These are phyloP conservation scores for Spisula subtruncata DNA, from an alignment of 2,888 invertebrate species.

Conservation along the genomic window DNA sequence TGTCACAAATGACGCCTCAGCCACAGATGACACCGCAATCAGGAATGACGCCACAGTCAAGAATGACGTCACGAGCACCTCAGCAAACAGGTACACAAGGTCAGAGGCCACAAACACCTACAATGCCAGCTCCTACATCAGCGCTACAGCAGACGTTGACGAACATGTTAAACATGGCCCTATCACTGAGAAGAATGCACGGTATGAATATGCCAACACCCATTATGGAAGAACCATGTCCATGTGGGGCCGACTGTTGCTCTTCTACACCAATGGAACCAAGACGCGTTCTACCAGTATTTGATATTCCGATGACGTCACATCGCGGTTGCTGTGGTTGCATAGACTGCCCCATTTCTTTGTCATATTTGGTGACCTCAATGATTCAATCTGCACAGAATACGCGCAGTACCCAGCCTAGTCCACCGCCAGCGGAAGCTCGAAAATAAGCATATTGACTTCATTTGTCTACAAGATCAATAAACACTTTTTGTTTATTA, in stretches of 20 bases:
- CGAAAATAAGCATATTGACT: not conserved
- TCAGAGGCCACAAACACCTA: not conserved
- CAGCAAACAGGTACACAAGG: not conserved
- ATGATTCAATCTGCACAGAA: slow-evolving; percentile 52
- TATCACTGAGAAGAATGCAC: slow-evolving; percentile 49
- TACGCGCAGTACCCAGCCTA: not conserved
- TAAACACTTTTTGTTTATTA: not conserved
- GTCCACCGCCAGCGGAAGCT: not conserved
- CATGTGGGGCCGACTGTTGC: slow-evolving; percentile 70
- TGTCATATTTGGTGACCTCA: slow-evolving; percentile 49
- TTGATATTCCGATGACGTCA: slow-evolving; percentile 62
- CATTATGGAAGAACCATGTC: slow-evolving; percentile 67
- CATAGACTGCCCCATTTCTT: slow-evolving; percentile 64
- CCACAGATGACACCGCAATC: not conserved
- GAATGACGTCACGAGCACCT: not conserved
- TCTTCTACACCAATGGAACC: slow-evolving; percentile 60
- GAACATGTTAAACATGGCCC: slow-evolving; percentile 52
- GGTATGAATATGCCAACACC: slow-evolving; percentile 42
- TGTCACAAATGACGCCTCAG: slow-evolving; percentile 25
- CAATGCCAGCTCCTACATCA: slow-evolving; percentile 19
- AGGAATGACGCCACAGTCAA: not conserved
- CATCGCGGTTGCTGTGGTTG: slow-evolving; percentile 70
- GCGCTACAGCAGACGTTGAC: slow-evolving; percentile 37
- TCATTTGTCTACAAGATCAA: not conserved
- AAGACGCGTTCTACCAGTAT: slow-evolving; percentile 58